Evolutionary conservation across 2,888 invertebrate genomes (phyloP).

Genomic region (Clitarchus hookeri): DNA sequence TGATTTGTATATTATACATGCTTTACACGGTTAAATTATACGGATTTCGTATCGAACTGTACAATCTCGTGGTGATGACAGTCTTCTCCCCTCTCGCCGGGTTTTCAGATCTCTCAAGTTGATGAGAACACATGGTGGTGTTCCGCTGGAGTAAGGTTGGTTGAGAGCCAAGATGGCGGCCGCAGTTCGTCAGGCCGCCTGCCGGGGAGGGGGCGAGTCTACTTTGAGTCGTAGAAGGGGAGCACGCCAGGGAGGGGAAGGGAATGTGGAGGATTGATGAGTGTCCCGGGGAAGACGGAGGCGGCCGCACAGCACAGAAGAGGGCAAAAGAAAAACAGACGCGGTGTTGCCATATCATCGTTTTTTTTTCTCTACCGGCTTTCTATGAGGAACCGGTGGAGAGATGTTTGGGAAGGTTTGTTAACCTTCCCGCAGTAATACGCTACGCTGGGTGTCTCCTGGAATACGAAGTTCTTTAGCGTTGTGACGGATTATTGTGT

Average conservation of each 20-base stretch:
- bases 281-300: conserved; percentile 2
- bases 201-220: neutral
- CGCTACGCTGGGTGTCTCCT: neutral
- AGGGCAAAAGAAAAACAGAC: conserved; percentile 8
- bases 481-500: too few species aligned
- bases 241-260: neutral
- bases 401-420: neutral
- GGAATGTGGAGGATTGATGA: neutral
- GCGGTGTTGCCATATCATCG: neutral
- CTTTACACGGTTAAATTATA: too few species aligned
- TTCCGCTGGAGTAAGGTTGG: neutral
- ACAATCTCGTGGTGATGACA: too few species aligned
- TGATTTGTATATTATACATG: too few species aligned
- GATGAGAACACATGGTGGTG: neutral
- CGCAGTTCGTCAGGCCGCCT: neutral
- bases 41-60: too few species aligned
- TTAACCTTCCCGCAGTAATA: neutral
- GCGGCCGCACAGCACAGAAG: neutral
- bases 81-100: neutral
- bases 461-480: neutral
- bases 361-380: neutral
- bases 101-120: neutral
- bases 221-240: neutral
- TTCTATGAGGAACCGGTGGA: neutral
- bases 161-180: neutral